phyloP scores from a whole-genome alignment of 2,797 vertebrate genomes.

The Prionace glauca region DNA sequence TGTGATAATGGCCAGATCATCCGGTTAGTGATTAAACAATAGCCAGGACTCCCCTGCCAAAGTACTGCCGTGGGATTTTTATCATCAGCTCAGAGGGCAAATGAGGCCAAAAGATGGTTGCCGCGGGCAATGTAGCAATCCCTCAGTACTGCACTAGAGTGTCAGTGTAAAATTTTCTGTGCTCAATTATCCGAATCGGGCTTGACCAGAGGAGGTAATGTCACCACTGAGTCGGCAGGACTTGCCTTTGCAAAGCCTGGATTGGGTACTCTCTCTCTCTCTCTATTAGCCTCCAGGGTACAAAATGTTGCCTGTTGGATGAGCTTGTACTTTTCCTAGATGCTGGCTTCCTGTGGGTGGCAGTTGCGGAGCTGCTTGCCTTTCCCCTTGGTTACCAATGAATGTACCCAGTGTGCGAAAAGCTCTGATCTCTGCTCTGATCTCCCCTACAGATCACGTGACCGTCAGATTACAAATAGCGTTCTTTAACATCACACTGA shows the following conservation, averaged over 20 bases:
- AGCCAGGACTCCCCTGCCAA: not conserved
- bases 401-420: not conserved
- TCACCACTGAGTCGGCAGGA: not conserved
- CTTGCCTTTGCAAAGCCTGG: not conserved
- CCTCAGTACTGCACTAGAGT: not conserved
- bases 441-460: slow-evolving; percentile 70
- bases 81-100: not conserved
- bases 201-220: not conserved
- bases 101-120: not conserved
- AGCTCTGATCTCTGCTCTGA: not conserved
- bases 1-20: too few relatives aligned
- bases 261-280: not conserved
- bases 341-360: not conserved
- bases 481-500: slow-evolving; percentile 70
- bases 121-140: not conserved
- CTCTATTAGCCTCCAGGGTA: not conserved
- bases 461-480: slow-evolving; percentile 73
- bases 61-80: not conserved
- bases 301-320: not conserved
- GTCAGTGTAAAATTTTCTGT: not conserved
- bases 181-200: not conserved
- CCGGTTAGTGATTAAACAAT: not conserved
- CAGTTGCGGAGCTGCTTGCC: not conserved
- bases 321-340: not conserved
- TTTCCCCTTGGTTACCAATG: not conserved